Base-by-base conservation (phyloP, 35 echinoderm and acorn worm species). In the Patiria miniata region DNA sequence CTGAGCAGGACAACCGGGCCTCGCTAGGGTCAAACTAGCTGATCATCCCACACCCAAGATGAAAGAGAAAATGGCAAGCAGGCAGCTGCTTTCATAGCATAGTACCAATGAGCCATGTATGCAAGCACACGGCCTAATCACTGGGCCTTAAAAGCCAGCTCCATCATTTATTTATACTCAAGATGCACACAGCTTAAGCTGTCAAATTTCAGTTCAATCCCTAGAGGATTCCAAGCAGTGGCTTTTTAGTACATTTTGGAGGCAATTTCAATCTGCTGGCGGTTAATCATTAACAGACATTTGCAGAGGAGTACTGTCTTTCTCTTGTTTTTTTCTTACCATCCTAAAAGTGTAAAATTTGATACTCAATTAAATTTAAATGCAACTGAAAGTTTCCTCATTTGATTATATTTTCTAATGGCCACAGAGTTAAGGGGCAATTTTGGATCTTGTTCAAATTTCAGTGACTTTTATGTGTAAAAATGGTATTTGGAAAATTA, bases 111-210 rank as follows among this genome's bases (percentile, higher is more conserved):
- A 73, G 65, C 21, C 26, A 73, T n/a, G n/a, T n/a, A n/a, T 73
- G 65, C 65, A 23, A 73, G 26, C 65, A 30, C 65, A 73, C 65
- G 65, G 29, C 65, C 65, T 23, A 73, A 73, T 73, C 65, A 73
- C 65, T 73, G 29, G 34, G n/a, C 26, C 65, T 30, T 73, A 73
- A 73, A 73, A 73, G 65, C 65, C 65, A 26, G 65, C 65, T 73
- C 29, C 65, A 73, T 73, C 65, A 73, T 73, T 73, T 73, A 73
- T 73, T 73, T 73, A 73, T 73, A 12, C 7, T 22, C 42, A 47
- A 73, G 65, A 73, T 73, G 65, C 65, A 30, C 26, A 73, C 65
- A 73, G 65, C 29, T 73, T 73, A 73, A 73, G 65, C 65, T 73
- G 65, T 26, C 26, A 73, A 26, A 73, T 32, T 73, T 73, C 26